Evolutionary conservation across 2,888 invertebrate species (phyloP).

Genomic region (Homarus gammarus): DNA sequence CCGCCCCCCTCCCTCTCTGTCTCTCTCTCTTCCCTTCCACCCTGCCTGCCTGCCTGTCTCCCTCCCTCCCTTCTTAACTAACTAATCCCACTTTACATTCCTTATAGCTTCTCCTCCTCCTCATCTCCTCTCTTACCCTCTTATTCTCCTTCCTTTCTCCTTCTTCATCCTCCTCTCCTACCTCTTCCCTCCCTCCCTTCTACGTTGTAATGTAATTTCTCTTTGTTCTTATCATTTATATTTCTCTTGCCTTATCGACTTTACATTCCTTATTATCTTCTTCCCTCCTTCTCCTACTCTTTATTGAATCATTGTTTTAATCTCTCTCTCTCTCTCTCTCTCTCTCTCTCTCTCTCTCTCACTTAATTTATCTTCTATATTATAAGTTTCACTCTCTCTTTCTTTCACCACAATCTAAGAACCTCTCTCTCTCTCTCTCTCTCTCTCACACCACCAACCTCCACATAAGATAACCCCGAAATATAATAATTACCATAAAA

Average conservation of each 20-base stretch:
- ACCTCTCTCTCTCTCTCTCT: too few relatives aligned
- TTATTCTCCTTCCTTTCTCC: not conserved
- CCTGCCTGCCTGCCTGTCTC: not conserved
- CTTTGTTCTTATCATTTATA: not conserved
- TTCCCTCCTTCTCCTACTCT: too few relatives aligned
- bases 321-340: too few relatives aligned
- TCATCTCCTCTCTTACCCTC: not conserved
- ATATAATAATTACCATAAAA: too few relatives aligned
- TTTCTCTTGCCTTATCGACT: not conserved
- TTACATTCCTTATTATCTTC: not conserved
- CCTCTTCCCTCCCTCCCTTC: not conserved
- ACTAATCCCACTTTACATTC: not conserved
- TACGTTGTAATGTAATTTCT: not conserved
- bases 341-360: too few relatives aligned
- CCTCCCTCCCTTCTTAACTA: not conserved
- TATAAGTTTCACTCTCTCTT: not conserved
- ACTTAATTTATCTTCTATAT: not conserved
- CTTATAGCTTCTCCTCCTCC: not conserved
- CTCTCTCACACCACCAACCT: too few relatives aligned
- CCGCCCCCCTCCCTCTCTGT: constrained; percentile 6
- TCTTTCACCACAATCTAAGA: too few relatives aligned
- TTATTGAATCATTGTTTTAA: too few relatives aligned
- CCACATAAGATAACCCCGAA: too few relatives aligned
- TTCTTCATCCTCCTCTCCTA: not conserved
- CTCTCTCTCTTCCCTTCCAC: not conserved